Base-by-base conservation (phyloP, 2,113 vertebrate species). In the Epinephelus fuscoguttatus region DNA sequence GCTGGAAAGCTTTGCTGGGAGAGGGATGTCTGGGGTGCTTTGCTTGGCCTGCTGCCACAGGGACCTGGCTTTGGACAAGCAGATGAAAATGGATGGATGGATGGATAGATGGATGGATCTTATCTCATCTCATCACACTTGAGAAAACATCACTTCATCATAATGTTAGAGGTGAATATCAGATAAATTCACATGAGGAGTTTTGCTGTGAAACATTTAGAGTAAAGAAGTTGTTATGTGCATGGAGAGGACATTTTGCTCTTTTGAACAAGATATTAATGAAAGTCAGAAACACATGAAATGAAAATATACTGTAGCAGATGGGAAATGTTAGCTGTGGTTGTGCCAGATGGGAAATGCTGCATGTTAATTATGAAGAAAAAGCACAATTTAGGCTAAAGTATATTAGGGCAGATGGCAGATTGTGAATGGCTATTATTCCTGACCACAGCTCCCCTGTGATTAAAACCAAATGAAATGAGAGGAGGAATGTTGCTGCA, bases 281-380 rank as follows among this genome's bases (percentile, higher is more conserved):
- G 19, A 1, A 59, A 14, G 55, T 27, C 23, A 68, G 3, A 10
- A 42, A n/a, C 10, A n/a, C 40, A 33, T 61, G 55, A 19, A 66
- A 61, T 17, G n/a, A 68, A 42, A 53, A 71, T 63, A 14, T 15
- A 62, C 7, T 59, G 70, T 30, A 59, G 21, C 79, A 89, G 77
- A 80, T 77, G 57, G 72, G 25, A 74, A 64, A 77, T 53, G 47
- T 71, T 75, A 14, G 66, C 27, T 7, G 0, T 27, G 23, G 17
- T n/a, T 47, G 27, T 56, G 61, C 61, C 73, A 79, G 76, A 61
- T 84, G 68, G 55, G 52, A 61, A 71, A 68, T 55, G 40, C 19
- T 78, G 52, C 19, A 4, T 57, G 42, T 64, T 70, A 66, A 86
- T 79, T 66, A 63, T 62, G 47, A 67, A 50, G 15, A 45, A 71